A percentile compares a stretch with the other conserved stretches of the same genome.
Evolutionary conservation across 1,140 invertebrate genomes (phyloP).

Genomic region (Drosophila jambulina): DNA sequence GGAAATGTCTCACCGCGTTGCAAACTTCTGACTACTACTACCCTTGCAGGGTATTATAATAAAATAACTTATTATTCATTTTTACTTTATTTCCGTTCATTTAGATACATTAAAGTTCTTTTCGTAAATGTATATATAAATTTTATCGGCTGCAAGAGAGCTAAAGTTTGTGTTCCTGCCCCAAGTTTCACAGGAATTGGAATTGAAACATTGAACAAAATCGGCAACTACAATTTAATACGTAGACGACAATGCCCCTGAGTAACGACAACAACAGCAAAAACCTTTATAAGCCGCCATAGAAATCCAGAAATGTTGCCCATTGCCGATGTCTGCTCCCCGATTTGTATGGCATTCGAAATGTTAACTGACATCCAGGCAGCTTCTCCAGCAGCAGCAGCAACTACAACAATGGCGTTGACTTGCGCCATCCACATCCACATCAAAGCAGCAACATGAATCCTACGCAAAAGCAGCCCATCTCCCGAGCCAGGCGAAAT

Average conservation of each 20-base stretch:
- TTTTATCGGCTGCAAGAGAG: neutral
- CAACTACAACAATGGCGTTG: slow-evolving; percentile 68
- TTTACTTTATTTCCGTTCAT: neutral
- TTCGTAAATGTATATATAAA: neutral
- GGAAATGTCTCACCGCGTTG: too few relatives aligned
- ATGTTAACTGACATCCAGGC: slow-evolving; percentile 70
- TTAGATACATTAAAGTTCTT: neutral
- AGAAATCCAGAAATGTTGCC: slow-evolving; percentile 49
- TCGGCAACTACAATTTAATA: slow-evolving; percentile 68
- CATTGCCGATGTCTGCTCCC: slow-evolving; percentile 71
- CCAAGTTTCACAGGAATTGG: slow-evolving; percentile 45
- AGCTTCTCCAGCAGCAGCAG: slow-evolving; percentile 50
- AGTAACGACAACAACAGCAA: slow-evolving; percentile 24
- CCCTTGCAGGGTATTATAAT: too few relatives aligned
- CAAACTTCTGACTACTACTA: too few relatives aligned
- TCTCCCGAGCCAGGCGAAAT: slow-evolving; percentile 60
- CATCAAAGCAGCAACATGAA: slow-evolving; percentile 76
- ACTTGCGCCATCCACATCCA: slow-evolving; percentile 57
- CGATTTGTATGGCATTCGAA: slow-evolving; percentile 78
- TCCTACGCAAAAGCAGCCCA: slow-evolving; percentile 79
- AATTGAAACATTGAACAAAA: slow-evolving; percentile 76
- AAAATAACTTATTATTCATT: neutral
- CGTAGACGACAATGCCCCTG: slow-evolving; percentile 66
- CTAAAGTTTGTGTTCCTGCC: neutral
- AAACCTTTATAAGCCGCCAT: slow-evolving; percentile 29